Base-by-base conservation (phyloP, 2,888 invertebrate genomes). In the Stictocephala bisonia region DNA sequence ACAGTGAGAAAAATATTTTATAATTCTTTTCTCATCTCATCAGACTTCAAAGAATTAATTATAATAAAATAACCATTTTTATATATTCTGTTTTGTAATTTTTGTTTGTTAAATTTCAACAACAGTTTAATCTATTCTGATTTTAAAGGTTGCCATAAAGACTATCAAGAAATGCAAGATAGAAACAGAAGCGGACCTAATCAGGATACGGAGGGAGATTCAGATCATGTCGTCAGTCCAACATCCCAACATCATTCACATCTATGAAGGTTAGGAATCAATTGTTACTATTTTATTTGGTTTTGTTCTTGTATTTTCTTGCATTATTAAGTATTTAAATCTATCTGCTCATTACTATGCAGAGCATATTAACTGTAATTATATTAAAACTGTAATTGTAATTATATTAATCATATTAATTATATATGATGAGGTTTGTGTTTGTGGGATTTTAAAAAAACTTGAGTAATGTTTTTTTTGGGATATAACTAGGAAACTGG, bases 191-290 rank as follows among this genome's bases (percentile, higher is more conserved):
- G 97, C 97, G 40, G 99, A 99, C 87, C 88, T 99, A 79, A 90
- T 97, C 77, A 90, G 99, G 83, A 98, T 99, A 84, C 88, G 98
- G 80, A 88, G 99, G 78, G 99, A 99, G 86, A 99, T 99, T 83
- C 96, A 98, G 85, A 99, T 99, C 80, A 99, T 99, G 98, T 97
- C 97, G 73, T 97, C 96, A 56, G 95, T 99, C 64, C 92, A 95
- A 81, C 99, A 99, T 88, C 99, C 98, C 6, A 97, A 99, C 84
- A 99, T 99, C 85, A 97, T 99, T 85, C 97, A 99, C 86, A 98
- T 99, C 83, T 97, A 97, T 86, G 99, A 99, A 94, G 98, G 53
- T 74, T 35, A 51, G 26, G 31, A 64, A 68, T 64, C n/a, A 74
- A 68, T 13, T 31, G 7, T 27, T 70, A 50, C n/a, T n/a, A n/a